Percentiles rank a stretch among this genome's conserved stretches.
Conservation (phyloP, 1,140 invertebrate species). For the Orchestia grillus region DNA sequence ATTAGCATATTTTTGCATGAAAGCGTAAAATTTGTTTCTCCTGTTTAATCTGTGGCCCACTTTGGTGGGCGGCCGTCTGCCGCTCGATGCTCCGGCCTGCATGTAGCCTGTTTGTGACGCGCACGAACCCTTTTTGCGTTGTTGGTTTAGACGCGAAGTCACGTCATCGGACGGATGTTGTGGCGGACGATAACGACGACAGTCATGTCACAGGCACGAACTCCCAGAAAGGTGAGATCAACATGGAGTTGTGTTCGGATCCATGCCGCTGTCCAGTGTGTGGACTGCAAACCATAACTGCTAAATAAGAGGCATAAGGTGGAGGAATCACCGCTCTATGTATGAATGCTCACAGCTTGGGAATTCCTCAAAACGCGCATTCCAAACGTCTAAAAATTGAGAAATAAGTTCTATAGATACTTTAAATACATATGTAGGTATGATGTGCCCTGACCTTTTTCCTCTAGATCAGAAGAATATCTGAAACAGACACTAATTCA, state of each 20-base stretch:
- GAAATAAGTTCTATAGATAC: no score
- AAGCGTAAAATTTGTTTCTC: background rate
- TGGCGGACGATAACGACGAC: background rate
- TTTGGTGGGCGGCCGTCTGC: background rate
- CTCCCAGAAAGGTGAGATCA: background rate
- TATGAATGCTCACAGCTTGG: background rate
- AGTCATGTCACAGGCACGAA: constrained; percentile 6
- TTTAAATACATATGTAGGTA: no score
- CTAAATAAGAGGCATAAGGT: background rate
- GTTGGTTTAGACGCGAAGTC: background rate
- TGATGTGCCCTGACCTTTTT: no score
- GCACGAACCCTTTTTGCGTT: background rate
- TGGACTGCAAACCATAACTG: background rate
- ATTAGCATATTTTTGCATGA: background rate
- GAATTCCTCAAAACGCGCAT: background rate
- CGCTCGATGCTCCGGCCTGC: background rate
- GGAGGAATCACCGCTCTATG: background rate
- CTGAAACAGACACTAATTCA: background rate
- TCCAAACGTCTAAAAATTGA: background rate
- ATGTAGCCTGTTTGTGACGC: background rate
- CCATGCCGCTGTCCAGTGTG: background rate
- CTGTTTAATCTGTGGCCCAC: background rate
- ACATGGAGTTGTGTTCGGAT: background rate
- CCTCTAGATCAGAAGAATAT: background rate
- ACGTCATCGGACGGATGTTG: background rate